A percentile compares a stretch with the other conserved stretches of the same genome.
phyloP scores from a whole-genome alignment of 2,888 invertebrate genomes.

The Drosophila rellima region DNA sequence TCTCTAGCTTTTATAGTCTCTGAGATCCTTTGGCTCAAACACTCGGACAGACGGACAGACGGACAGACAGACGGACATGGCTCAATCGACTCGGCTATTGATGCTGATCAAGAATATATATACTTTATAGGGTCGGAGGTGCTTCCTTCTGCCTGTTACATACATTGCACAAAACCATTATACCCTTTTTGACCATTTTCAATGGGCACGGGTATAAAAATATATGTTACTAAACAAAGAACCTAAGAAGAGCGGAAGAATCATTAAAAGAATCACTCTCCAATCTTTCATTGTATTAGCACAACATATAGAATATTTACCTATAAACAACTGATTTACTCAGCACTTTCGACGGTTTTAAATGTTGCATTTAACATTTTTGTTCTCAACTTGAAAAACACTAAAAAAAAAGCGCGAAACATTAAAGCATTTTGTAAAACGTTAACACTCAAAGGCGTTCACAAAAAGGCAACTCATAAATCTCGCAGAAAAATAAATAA shows the following conservation, averaged over 20 bases:
- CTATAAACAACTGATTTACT: not conserved
- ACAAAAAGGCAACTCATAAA: slow-evolving; percentile 57
- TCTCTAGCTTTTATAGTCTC: too few species aligned
- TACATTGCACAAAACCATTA: too few species aligned
- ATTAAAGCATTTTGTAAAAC: slow-evolving; percentile 54
- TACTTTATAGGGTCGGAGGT: too few species aligned
- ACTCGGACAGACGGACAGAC: too few species aligned
- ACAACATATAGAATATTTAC: not conserved
- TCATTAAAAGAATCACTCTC: too few species aligned
- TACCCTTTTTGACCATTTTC: too few species aligned
- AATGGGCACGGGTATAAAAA: too few species aligned
- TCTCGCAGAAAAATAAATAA: slow-evolving; percentile 46
- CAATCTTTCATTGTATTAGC: not conserved
- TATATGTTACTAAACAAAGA: not conserved
- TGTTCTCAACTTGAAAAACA: slow-evolving; percentile 19
- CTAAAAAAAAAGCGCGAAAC: slow-evolving; percentile 32
- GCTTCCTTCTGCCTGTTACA: too few species aligned
- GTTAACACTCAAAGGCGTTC: slow-evolving; percentile 45
- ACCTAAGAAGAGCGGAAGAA: not conserved
- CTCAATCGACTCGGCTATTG: too few species aligned
- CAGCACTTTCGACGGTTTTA: not conserved
- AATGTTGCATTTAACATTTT: slow-evolving; percentile 18
- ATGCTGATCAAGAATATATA: too few species aligned
- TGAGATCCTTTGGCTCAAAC: too few species aligned
- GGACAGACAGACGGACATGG: too few species aligned